A percentile compares a stretch with the other conserved stretches of the same genome.
Conservation (phyloP, 2,888 invertebrate species). For the Pedicia rivosa region DNA sequence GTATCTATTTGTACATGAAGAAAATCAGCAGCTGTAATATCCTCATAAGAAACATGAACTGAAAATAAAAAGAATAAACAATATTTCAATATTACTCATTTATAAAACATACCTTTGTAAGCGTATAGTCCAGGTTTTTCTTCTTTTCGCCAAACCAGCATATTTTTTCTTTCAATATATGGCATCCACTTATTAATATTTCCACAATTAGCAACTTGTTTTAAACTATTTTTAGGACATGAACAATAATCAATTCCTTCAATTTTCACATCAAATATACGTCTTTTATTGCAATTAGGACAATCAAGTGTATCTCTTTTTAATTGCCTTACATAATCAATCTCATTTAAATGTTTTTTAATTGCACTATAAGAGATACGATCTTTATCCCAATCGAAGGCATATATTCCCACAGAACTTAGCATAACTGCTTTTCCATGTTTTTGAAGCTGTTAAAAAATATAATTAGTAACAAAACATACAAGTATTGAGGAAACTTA, state of each 20-base stretch:
- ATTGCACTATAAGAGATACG: slow-evolving; percentile 40
- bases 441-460: slow-evolving; percentile 21
- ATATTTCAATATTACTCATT: not conserved
- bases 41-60: slow-evolving; percentile 69
- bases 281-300: slow-evolving; percentile 31
- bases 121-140: slow-evolving; percentile 54
- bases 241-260: slow-evolving; percentile 33
- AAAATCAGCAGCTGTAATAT: slow-evolving; percentile 64
- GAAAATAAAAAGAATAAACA: slow-evolving; percentile 12
- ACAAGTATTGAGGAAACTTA: not conserved
- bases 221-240: slow-evolving; percentile 21
- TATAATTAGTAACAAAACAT: not conserved
- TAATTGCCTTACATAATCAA: slow-evolving; percentile 38
- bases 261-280: slow-evolving; percentile 27
- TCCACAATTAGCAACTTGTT: slow-evolving; percentile 13
- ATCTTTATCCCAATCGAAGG: slow-evolving; percentile 45
- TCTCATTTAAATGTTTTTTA: slow-evolving; percentile 37
- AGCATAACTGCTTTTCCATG: slow-evolving; percentile 38
- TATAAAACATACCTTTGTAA: slow-evolving; percentile 44
- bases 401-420: slow-evolving; percentile 35
- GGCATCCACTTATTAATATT: slow-evolving; percentile 47
- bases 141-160: slow-evolving; percentile 66
- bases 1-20: slow-evolving; percentile 68
- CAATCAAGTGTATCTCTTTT: slow-evolving; percentile 37
- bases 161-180: slow-evolving; percentile 62